A percentile compares a stretch with the other conserved stretches of the same genome.
Evolutionary conservation across 2,113 vertebrate species (phyloP).

Genomic region (Nothocercus nigrocapillus): DNA sequence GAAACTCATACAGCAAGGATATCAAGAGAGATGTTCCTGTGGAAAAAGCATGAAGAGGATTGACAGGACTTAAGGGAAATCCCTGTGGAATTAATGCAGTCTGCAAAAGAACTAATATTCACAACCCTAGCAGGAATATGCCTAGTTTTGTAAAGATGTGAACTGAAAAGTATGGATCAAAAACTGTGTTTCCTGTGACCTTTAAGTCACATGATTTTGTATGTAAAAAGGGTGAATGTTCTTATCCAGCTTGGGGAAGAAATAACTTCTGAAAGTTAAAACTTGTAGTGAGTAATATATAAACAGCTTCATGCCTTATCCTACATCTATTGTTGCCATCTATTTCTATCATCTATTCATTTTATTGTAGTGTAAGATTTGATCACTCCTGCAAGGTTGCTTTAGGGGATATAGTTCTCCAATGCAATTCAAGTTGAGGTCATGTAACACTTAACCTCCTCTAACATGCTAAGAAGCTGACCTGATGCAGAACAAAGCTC

Average conservation of each 20-base stretch:
- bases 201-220: neutral
- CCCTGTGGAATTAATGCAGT: neutral
- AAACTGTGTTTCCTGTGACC: neutral
- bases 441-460: neutral
- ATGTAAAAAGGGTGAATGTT: neutral
- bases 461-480: accelerated
- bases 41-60: neutral
- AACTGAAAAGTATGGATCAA: neutral
- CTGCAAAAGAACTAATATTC: neutral
- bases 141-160: neutral
- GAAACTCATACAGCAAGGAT: neutral
- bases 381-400: neutral
- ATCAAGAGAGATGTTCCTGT: neutral
- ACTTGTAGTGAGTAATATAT: neutral
- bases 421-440: neutral
- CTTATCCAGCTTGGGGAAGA: neutral
- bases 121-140: neutral
- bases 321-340: neutral
- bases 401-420: neutral
- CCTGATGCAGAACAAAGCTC: neutral
- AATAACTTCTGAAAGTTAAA: neutral
- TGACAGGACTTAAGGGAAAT: neutral
- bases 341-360: neutral
- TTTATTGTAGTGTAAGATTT: neutral
- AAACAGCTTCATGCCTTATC: neutral